phyloP scores from a whole-genome alignment of 2,113 vertebrate species.

The Gobio gobio region DNA sequence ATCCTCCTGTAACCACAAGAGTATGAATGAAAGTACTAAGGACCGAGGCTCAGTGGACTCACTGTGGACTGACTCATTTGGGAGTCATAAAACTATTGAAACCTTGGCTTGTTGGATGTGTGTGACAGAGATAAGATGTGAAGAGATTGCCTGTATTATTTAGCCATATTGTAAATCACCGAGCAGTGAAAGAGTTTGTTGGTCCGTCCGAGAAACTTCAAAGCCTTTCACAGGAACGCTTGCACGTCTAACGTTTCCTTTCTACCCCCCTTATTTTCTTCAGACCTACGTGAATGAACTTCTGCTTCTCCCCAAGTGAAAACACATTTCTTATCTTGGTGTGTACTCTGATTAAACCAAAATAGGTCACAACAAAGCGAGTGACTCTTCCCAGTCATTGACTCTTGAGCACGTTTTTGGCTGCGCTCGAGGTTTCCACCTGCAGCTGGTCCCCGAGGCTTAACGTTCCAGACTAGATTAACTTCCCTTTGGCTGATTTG shows the following conservation, averaged over 20 bases:
- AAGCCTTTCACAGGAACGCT: constrained; percentile 43
- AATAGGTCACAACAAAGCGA: constrained; percentile 30
- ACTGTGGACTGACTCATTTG: constrained; percentile 6
- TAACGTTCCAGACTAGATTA: constrained; percentile 65
- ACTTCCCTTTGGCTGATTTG: constrained; percentile 55
- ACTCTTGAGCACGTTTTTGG: constrained; percentile 37
- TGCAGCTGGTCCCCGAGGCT: constrained; percentile 51
- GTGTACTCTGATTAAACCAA: neutral
- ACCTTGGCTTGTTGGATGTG: constrained; percentile 40
- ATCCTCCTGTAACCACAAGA: constrained; percentile 21
- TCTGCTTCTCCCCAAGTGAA: constrained; percentile 33
- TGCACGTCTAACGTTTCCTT: constrained; percentile 48
- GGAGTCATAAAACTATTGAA: constrained; percentile 13
- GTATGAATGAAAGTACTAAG: constrained; percentile 19
- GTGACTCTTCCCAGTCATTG: constrained; percentile 22
- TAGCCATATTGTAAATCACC: constrained; percentile 55
- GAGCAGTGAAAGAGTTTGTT: constrained; percentile 66
- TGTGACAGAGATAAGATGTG: constrained; percentile 49
- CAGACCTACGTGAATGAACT: constrained; percentile 33
- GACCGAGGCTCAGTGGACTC: neutral
- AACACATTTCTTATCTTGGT: constrained; percentile 21
- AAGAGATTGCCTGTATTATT: constrained; percentile 43
- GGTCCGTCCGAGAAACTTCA: constrained; percentile 39
- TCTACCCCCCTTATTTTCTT: constrained; percentile 2
- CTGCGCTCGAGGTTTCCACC: constrained; percentile 20